Evolutionary conservation across 2,888 invertebrate species (phyloP).

Genomic region (Pseudanteris insignis): DNA sequence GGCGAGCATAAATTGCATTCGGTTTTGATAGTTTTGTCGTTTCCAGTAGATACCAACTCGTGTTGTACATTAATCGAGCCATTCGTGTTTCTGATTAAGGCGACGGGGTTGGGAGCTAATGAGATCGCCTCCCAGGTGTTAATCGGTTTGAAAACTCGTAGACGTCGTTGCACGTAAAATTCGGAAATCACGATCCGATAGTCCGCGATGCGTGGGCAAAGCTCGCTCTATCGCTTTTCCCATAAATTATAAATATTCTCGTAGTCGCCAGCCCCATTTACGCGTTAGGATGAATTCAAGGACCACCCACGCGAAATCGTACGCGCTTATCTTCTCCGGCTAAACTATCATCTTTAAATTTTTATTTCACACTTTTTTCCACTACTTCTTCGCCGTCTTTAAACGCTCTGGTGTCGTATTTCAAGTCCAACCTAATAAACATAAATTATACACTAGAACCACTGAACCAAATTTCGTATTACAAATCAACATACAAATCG

Average conservation of each 20-base stretch:
- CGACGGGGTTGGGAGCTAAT: slow-evolving; percentile 24
- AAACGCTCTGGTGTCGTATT: slow-evolving; percentile 18
- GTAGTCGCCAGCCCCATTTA: slow-evolving; percentile 37
- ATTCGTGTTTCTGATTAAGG: slow-evolving; percentile 29
- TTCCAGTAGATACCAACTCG: slow-evolving; percentile 20
- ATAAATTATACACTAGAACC: slow-evolving; percentile 21
- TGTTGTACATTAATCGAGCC: slow-evolving; percentile 34
- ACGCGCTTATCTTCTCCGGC: slow-evolving; percentile 18
- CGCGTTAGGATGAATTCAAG: slow-evolving; percentile 32
- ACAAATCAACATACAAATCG: slow-evolving; percentile 30
- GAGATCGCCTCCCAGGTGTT: slow-evolving; percentile 45
- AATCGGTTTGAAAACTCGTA: slow-evolving; percentile 48
- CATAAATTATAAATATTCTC: slow-evolving; percentile 55
- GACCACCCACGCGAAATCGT: slow-evolving; percentile 59
- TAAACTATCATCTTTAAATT: slow-evolving; percentile 24
- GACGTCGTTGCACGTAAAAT: slow-evolving; percentile 45
- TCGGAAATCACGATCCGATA: slow-evolving; percentile 60
- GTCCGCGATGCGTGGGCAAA: slow-evolving; percentile 33
- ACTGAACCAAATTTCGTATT: slow-evolving; percentile 14
- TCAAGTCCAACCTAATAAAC: slow-evolving; percentile 24
- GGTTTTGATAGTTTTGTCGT: slow-evolving; percentile 39
- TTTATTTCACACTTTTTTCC: slow-evolving; percentile 34
- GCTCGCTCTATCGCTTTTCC: slow-evolving; percentile 47
- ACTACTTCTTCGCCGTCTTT: slow-evolving; percentile 6
- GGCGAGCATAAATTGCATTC: slow-evolving; percentile 27